phyloP scores from a whole-genome alignment of 2,888 invertebrate genomes.

The Sepiola atlantica region DNA sequence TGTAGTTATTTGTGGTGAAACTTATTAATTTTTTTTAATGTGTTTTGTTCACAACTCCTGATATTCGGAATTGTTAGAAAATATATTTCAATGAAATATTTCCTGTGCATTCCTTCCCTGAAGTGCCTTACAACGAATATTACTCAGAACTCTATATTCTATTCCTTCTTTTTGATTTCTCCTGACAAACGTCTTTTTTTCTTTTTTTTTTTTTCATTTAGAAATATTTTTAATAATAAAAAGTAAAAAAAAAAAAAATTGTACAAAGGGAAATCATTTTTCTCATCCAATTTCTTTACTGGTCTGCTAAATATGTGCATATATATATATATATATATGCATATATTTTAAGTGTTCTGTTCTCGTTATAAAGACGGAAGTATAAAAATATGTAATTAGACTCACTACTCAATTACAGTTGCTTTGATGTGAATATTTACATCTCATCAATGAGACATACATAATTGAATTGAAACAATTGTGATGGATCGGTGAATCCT shows the following conservation, averaged over 20 bases:
- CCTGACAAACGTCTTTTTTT: not conserved
- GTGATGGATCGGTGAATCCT: too few relatives aligned
- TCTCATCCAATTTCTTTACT: not conserved
- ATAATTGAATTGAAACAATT: not conserved
- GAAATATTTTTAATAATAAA: slow-evolving; percentile 32
- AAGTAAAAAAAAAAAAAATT: not conserved
- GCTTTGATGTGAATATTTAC: too few relatives aligned
- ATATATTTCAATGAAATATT: not conserved
- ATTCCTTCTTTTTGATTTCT: not conserved
- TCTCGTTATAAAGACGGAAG: too few relatives aligned
- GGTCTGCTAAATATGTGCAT: not conserved
- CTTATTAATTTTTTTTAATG: not conserved
- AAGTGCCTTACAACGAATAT: not conserved
- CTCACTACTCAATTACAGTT: too few relatives aligned
- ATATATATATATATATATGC: not conserved
- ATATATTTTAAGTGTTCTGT: not conserved
- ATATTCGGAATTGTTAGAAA: not conserved
- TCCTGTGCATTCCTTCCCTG: not conserved
- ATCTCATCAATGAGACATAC: not conserved
- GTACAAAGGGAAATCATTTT: not conserved
- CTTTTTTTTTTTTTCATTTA: not conserved
- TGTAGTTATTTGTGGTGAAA: not conserved
- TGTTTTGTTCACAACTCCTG: not conserved
- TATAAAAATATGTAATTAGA: too few relatives aligned
- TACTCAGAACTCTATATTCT: not conserved